Conservation (phyloP, 2,888 invertebrate species). For the Tinea semifulvella region DNA sequence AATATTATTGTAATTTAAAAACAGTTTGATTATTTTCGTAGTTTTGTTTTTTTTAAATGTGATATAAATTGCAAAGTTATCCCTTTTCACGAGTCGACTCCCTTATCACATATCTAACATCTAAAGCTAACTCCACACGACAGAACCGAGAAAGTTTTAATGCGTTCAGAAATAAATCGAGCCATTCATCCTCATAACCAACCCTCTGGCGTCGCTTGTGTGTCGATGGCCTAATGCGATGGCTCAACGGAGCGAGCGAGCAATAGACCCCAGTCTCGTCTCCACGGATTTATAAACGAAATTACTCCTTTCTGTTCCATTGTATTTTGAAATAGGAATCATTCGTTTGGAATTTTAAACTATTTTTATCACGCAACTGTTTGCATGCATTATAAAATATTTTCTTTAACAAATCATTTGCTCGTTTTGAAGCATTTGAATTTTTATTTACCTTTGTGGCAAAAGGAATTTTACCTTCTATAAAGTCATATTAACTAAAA, state of each 20-base stretch:
- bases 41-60: not conserved
- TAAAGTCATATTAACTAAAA: not conserved
- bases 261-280: conserved; percentile 10
- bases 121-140: conserved; percentile 12
- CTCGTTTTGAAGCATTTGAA: not conserved
- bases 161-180: conserved; percentile 50
- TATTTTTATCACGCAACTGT: conserved; percentile 4
- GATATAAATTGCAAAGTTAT: conserved; percentile 5
- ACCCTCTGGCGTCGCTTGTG: conserved; percentile 15
- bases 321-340: conserved; percentile 12
- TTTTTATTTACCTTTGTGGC: too few species aligned
- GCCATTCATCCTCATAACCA: conserved; percentile 50
- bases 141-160: conserved; percentile 39
- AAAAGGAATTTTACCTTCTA: not conserved
- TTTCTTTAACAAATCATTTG: not conserved
- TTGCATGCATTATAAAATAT: conserved; percentile 3
- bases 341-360: conserved; percentile 11
- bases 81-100: not conserved
- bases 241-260: conserved; percentile 10
- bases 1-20: conserved; percentile 4
- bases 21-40: not conserved
- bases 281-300: conserved; percentile 13
- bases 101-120: conserved; percentile 9
- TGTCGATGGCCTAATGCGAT: conserved; percentile 12
- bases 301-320: conserved; percentile 3